Conservation (phyloP, 2,888 invertebrate genomes). For the Caenorhabditis sp. region DNA sequence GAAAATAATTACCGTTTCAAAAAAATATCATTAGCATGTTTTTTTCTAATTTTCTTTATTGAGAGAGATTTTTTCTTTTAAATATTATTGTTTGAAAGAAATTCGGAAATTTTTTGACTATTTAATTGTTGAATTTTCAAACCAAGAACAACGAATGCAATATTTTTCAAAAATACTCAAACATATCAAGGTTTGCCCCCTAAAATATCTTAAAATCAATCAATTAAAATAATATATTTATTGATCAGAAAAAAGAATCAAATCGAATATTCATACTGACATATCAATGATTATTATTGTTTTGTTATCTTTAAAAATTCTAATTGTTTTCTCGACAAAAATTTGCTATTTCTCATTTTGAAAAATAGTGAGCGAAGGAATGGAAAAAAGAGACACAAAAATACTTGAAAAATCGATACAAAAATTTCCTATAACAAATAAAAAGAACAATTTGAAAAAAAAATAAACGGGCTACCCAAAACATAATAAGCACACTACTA, state of each 20-base stretch:
- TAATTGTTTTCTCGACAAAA: background rate
- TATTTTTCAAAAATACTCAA: too few relatives aligned
- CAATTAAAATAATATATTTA: background rate
- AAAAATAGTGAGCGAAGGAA: conserved; percentile 2
- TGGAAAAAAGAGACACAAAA: background rate
- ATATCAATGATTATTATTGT: too few relatives aligned
- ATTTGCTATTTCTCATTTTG: background rate
- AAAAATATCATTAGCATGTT: too few relatives aligned
- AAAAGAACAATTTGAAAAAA: background rate
- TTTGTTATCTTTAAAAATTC: background rate
- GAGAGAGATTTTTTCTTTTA: too few relatives aligned
- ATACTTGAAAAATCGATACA: background rate
- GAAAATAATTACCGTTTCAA: too few relatives aligned
- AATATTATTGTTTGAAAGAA: too few relatives aligned
- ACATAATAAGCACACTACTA: background rate
- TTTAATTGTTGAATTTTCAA: too few relatives aligned
- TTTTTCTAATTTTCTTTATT: too few relatives aligned
- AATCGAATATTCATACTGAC: too few relatives aligned
- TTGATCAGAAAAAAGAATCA: too few relatives aligned
- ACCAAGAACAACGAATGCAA: too few relatives aligned
- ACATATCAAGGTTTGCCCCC: background rate
- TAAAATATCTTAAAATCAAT: background rate
- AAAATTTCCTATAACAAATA: background rate
- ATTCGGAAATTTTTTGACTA: too few relatives aligned
- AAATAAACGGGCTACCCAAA: background rate